Conservation (phyloP, 2,113 vertebrate genomes). For the Microtus ochrogaster region DNA sequence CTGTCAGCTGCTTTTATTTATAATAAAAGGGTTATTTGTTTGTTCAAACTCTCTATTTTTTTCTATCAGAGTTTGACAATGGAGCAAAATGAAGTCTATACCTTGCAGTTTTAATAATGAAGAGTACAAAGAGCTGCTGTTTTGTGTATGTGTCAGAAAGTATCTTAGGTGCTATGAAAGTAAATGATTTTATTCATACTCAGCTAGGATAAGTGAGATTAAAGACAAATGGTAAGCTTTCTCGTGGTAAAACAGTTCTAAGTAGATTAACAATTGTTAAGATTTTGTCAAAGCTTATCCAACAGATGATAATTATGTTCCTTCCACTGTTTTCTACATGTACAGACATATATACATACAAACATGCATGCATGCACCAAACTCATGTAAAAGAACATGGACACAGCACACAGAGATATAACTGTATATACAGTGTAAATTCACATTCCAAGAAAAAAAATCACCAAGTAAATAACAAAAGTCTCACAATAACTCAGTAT, state of each 20-base stretch:
- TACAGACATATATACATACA: background rate
- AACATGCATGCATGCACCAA: background rate
- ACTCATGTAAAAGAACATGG: background rate
- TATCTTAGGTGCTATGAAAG: background rate
- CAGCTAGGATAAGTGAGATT: background rate
- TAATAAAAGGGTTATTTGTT: background rate
- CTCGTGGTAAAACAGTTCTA: background rate
- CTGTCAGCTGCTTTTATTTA: slow-evolving; percentile 11
- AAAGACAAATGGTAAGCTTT: background rate
- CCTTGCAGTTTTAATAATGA: background rate
- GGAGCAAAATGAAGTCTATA: background rate
- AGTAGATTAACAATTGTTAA: background rate
- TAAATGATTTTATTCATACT: background rate
- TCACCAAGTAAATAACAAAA: background rate
- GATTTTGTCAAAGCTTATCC: background rate
- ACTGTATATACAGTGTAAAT: background rate
- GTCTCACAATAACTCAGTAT: background rate
- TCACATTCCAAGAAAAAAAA: slow-evolving; percentile 11
- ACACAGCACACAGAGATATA: background rate
- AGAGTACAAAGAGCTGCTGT: background rate
- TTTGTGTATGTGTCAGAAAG: background rate
- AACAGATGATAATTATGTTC: background rate
- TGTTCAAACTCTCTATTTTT: background rate
- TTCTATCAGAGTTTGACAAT: background rate
- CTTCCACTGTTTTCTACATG: background rate